Percentiles rank a stretch among this genome's conserved stretches.
These are phyloP conservation scores for Vimba vimba DNA, from an alignment of 2,113 vertebrate species.

Conservation along the genomic window DNA sequence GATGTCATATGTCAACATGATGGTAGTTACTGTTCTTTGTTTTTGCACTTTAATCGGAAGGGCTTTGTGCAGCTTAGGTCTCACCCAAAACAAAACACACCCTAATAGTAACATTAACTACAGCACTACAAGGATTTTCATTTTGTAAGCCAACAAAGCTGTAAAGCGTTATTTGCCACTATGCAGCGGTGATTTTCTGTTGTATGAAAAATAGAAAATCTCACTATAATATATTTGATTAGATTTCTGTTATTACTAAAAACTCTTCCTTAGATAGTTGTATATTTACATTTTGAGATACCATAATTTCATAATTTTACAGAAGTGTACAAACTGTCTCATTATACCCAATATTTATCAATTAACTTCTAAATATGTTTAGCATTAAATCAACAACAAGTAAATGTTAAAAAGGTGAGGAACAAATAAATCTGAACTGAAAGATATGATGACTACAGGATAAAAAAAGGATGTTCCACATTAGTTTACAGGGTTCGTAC, in stretches of 20 bases:
- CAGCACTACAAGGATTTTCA: constrained; percentile 24
- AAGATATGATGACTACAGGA: too few species aligned
- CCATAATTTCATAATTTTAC: too few species aligned
- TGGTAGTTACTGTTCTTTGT: constrained; percentile 37
- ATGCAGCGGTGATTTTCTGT: neutral
- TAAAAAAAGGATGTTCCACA: too few species aligned
- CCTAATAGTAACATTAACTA: constrained; percentile 38
- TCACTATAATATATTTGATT: neutral
- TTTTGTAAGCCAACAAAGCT: neutral
- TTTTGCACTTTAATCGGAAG: constrained; percentile 34
- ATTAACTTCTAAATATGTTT: neutral
- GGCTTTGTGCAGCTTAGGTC: constrained; percentile 15
- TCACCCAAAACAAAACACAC: constrained; percentile 42
- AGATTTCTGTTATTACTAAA: neutral
- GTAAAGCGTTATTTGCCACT: neutral
- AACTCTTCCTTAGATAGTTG: neutral
- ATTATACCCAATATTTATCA: too few species aligned
- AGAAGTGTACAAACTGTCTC: too few species aligned
- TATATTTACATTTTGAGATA: neutral
- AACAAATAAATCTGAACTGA: neutral
- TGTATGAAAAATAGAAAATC: neutral
- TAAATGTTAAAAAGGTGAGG: neutral
- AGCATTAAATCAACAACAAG: neutral
- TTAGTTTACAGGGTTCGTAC: too few species aligned
- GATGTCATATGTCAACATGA: constrained; percentile 34